Base-by-base conservation (phyloP, 2,113 vertebrate species). In the Sorex fumeus region DNA sequence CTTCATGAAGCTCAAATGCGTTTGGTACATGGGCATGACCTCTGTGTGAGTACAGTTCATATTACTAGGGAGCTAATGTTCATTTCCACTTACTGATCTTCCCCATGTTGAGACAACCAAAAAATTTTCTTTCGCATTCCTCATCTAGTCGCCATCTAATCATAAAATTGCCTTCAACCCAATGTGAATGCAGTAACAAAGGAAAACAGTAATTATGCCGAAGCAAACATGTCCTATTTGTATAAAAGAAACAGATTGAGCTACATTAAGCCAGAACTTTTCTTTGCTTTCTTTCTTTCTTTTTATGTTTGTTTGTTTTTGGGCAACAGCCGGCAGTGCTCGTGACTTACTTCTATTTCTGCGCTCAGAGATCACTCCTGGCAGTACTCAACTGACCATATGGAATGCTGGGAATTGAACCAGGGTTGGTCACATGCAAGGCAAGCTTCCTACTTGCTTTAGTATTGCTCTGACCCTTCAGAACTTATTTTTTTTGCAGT, bases 161-260 rank as follows among this genome's bases (percentile, higher is more conserved):
- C 86, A 92, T 32, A n/a, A 94, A 96, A 95, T 91, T 94, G 83
- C 67, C 86, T 75, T 75, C 83, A 94, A 84, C 79, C 45, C 36
- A 50, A 72, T 23, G 45, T 74, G 66, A 96, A 91, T 92, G 82
- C 86, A 95, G 96, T 85, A 87, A 94, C 87, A 93, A 91, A 91
- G n/a, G 78, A 95, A 96, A 96, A 96, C 2, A 96, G 70, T 94
- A 93, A 94, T 95, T 96, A 95, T 21, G 50, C 67, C 45, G 80
- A 95, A 91, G 95, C 92, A 92, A 94, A 91, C 74, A 96, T 96
- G 77, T 96, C 90, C 47, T 81, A 93, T 92, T 80, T 96, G 32
- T 82, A 79, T 78, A 84, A 78, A 94, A 76, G 82, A 95, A 95
- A 81, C 57, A 40, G 19, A 88, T 7, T 50, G 57, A 77, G 71